phyloP scores from a whole-genome alignment of 2,797 vertebrate species.

The Catostomus latipinnis region DNA sequence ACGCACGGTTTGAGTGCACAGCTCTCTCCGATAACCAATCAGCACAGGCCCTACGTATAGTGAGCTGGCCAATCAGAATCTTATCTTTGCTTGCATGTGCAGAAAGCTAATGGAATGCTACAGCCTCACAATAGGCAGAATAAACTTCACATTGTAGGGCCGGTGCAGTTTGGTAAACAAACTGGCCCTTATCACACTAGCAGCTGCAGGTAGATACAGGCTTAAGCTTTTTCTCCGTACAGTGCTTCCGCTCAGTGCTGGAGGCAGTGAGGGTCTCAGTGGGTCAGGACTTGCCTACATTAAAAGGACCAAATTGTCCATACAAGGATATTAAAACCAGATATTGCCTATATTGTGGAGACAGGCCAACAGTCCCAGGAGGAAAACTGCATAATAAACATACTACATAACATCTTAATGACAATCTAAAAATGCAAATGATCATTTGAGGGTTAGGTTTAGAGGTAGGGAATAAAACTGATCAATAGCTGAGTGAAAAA shows the following conservation, averaged over 20 bases:
- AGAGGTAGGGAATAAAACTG: no score
- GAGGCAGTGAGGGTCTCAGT: constrained; percentile 22
- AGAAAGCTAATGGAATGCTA: constrained; percentile 67
- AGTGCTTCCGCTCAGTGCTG: constrained; percentile 53
- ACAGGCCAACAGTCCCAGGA: no score
- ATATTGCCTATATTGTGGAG: no score
- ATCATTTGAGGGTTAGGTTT: no score
- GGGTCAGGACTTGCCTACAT: not conserved
- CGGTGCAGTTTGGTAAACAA: constrained; percentile 66
- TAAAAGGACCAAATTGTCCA: no score
- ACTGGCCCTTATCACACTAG: constrained; percentile 68
- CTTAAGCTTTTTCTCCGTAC: constrained; percentile 68
- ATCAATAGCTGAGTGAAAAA: no score
- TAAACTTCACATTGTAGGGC: constrained; percentile 63
- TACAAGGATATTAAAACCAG: no score
- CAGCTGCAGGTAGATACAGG: constrained; percentile 60
- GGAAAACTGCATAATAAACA: no score
- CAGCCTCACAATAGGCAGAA: constrained; percentile 67
- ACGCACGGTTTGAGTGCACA: not conserved
- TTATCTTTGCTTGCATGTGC: constrained; percentile 64
- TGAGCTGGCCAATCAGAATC: constrained; percentile 43
- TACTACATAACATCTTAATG: no score
- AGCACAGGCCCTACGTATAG: constrained; percentile 25
- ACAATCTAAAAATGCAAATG: no score
- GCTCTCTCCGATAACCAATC: constrained; percentile 25